A percentile compares a stretch with the other conserved stretches of the same genome.
Evolutionary conservation across 2,113 vertebrate species (phyloP).

Genomic region (Orthonyx spaldingii): DNA sequence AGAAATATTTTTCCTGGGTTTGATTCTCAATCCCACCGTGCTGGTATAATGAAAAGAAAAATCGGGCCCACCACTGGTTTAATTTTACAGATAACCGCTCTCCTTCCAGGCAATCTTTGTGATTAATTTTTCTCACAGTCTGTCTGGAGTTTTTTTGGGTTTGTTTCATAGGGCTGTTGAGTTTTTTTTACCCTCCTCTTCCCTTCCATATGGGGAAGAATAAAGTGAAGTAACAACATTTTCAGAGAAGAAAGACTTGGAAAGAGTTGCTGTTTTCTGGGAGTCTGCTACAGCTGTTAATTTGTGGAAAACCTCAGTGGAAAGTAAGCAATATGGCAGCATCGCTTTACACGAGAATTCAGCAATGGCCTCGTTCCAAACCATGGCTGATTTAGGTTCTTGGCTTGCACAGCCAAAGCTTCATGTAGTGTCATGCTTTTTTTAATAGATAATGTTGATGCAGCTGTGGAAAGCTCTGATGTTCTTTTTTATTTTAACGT

Average conservation of each 20-base stretch:
- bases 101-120: slow-evolving; percentile 34
- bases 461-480: slow-evolving; percentile 67
- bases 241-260: slow-evolving; percentile 72
- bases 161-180: neutral
- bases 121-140: slow-evolving; percentile 34
- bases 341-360: slow-evolving; percentile 46
- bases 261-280: slow-evolving; percentile 49
- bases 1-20: slow-evolving; percentile 48
- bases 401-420: slow-evolving; percentile 29
- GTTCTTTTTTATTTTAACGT: slow-evolving; percentile 38
- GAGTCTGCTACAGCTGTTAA: slow-evolving; percentile 71
- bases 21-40: slow-evolving; percentile 28
- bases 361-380: slow-evolving; percentile 60
- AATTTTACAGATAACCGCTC: slow-evolving; percentile 39
- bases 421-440: slow-evolving; percentile 53
- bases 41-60: slow-evolving; percentile 41
- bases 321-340: slow-evolving; percentile 68
- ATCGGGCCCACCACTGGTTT: slow-evolving; percentile 11
- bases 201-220: slow-evolving; percentile 45
- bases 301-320: slow-evolving; percentile 70
- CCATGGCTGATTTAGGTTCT: slow-evolving; percentile 47
- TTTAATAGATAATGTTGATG: slow-evolving; percentile 60
- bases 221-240: slow-evolving; percentile 48
- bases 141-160: neutral
- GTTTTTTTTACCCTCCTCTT: neutral